Evolutionary conservation across 2,113 vertebrate species (phyloP), one percentile per base, ranked within the genome.

Genomic region (Scatophagus argus): DNA sequence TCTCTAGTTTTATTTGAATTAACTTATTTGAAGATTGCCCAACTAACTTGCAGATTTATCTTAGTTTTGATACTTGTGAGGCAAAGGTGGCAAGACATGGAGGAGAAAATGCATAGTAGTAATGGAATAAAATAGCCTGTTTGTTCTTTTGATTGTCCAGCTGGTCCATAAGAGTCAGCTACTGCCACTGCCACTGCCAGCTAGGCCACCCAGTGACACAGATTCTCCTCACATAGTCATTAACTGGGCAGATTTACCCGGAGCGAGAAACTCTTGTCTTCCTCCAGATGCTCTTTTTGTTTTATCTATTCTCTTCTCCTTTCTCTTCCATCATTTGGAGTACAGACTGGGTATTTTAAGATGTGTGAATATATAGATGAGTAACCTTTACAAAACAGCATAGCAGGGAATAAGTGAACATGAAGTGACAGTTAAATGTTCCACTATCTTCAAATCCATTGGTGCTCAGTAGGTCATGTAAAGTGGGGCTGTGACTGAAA

Each of bases 201-300:
- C 58, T 14, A 21, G 17, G 8, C 38, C 55, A 62, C 43, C 67
- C 56, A 16, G 51, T 69, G 72, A 68, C 77, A 77, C 82, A 82
- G 25, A 74, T 60, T 80, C 59, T 77, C 55, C 63, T 77, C 64
- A 78, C 52, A 59, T 75, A 65, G 54, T 83, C 69, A 84, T 84
- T 81, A 83, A 66, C 64, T 69, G 64, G 64, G 62, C 58, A 69
- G 67, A 81, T 51, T 21, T 34, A 56, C 38, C 44, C 25, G 5
- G 34, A 39, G 55, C 14, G 32, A 72, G 44, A 31, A 66, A 77
- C 31, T 74, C 59, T 51, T 61, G 16, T 77, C 71, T 54, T 64
- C 58, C 34, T 58, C 36, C 60, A n/a, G 9, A 66, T 66, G 51
- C 62, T 77, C 55, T 47, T 9, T 70, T 47, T 66, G 8, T 13